Evolutionary conservation across 2,113 vertebrate species (phyloP).

Genomic region (Terrapene triunguis): DNA sequence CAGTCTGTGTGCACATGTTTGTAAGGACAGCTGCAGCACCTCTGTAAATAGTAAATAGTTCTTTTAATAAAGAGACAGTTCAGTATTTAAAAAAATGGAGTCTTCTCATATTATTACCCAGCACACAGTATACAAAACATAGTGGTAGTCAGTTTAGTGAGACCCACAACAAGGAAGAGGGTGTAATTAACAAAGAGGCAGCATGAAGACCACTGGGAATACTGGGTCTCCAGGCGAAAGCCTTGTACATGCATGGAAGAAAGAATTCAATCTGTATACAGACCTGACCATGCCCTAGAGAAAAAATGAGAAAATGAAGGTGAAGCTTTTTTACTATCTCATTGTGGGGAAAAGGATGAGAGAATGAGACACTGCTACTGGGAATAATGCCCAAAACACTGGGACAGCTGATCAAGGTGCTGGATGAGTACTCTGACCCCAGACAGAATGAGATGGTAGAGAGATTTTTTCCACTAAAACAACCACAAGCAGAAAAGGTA

Average conservation of each 20-base stretch:
- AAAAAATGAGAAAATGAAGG: not conserved
- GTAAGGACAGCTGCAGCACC: too few species aligned
- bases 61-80: too few species aligned
- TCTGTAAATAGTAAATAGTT: too few species aligned
- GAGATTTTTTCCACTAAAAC: not conserved
- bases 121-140: too few species aligned
- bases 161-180: too few species aligned
- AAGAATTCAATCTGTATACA: not conserved
- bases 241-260: not conserved
- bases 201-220: too few species aligned
- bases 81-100: too few species aligned
- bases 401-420: not conserved
- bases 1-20: too few species aligned
- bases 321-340: not conserved
- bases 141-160: too few species aligned
- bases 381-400: not conserved
- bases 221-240: too few species aligned
- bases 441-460: not conserved
- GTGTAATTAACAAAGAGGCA: too few species aligned
- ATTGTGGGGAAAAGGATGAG: not conserved
- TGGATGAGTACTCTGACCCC: not conserved
- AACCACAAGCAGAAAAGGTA: not conserved
- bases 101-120: too few species aligned
- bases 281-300: not conserved
- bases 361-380: not conserved